Base-by-base conservation (phyloP, 2,797 vertebrate species). In the Coracias cyanogaster region DNA sequence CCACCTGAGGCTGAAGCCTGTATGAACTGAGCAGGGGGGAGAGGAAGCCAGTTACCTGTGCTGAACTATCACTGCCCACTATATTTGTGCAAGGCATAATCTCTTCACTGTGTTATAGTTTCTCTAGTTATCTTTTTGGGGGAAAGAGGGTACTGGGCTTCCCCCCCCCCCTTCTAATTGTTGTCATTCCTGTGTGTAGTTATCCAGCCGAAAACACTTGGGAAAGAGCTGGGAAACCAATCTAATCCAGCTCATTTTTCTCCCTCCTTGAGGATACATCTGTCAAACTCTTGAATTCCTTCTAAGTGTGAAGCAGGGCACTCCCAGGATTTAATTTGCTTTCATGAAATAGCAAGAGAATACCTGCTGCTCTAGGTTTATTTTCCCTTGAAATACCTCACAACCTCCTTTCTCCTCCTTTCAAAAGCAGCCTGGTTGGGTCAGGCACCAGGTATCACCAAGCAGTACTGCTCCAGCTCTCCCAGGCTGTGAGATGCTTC, bases 51-150 rank as follows among this genome's bases (percentile, higher is more conserved):
- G 8, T 15, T 52, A 70, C 6, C 55, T 21, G 15, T 12, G 31
- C 33, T 20, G 12, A 55, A 13, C 41, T 71, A 31, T 5, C 15
- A 16, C 28, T 28, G 33, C 31, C 28, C 35, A 3, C 48, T 25
- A 2, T 10, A 7, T 13, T 14, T 37, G 29, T 5, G 10, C n/a
- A 29, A 55, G 26, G 29, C 12, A 37, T 22, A 67, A 67, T 4
- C 37, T 52, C 37, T 39, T 45, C 7, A 10, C 6, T 15, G 11
- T 1, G 0, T 6, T 39, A 9, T 4, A 33, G 16, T 43, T 67
- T 35, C 43, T 52, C 48, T 39, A 6, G 37, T 57, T 43, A 33
- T 31, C 43, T 64, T 45, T 21, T 33, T 10, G 9, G 22, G 17
- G 2, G 7, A 19, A 35, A 4, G 21, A 35, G 12, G 12, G 8